Evolutionary conservation across 1,140 invertebrate genomes (phyloP).

Genomic region (Camponotus pennsylvanicus): DNA sequence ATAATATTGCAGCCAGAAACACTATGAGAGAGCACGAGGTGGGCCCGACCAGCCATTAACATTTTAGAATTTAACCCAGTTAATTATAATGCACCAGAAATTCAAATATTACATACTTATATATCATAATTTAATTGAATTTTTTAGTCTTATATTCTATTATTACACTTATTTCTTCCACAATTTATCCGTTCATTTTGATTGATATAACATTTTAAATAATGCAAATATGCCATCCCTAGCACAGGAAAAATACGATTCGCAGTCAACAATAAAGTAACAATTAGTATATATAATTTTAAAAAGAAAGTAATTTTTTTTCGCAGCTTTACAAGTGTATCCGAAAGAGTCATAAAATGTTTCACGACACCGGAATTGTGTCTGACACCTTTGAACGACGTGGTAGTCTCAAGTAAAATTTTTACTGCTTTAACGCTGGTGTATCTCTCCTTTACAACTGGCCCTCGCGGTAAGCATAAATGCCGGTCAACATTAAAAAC

Average conservation of each 20-base stretch:
- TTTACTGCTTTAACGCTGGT: not conserved
- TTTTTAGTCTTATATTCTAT: not conserved
- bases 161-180: not conserved
- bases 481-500: conserved; percentile 27
- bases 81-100: not conserved
- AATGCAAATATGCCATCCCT: not conserved
- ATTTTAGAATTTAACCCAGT: not conserved
- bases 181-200: not conserved
- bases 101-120: not conserved
- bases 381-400: not conserved
- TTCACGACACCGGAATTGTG: conserved; percentile 11
- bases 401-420: conserved; percentile 13
- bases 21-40: conserved; percentile 37
- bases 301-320: not conserved
- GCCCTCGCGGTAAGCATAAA: not conserved
- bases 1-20: conserved; percentile 61
- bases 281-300: not conserved
- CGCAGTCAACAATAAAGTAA: not conserved
- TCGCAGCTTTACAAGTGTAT: not conserved
- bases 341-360: not conserved
- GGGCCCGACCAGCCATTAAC: conserved; percentile 26
- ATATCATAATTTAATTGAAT: not conserved
- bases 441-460: conserved; percentile 38
- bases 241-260: not conserved
- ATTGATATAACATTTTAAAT: not conserved